Conservation (phyloP, 1,140 invertebrate species). For the Periplaneta americana region DNA sequence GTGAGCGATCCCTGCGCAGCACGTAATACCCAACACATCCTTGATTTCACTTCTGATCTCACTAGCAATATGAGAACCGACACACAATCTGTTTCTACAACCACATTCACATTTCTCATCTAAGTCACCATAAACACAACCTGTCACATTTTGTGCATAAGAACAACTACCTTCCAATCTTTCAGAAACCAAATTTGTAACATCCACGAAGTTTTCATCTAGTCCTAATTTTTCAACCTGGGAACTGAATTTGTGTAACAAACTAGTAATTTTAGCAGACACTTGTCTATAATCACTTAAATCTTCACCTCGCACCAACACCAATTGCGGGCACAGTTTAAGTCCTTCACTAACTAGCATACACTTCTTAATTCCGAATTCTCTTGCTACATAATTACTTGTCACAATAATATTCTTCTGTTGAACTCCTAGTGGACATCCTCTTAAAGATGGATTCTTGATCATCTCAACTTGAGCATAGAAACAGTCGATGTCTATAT, state of each 20-base stretch:
- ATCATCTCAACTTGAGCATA: constrained; percentile 80
- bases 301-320: constrained; percentile 69
- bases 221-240: constrained; percentile 71
- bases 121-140: constrained; percentile 20
- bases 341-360: constrained; percentile 65
- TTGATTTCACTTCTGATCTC: constrained; percentile 62
- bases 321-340: constrained; percentile 58
- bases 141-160: constrained; percentile 20
- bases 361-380: constrained; percentile 64
- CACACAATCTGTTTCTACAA: constrained; percentile 55
- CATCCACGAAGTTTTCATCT: constrained; percentile 75
- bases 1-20: constrained; percentile 74
- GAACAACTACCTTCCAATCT: constrained; percentile 34
- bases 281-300: constrained; percentile 63
- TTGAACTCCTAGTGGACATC: constrained; percentile 65
- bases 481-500: constrained; percentile 74
- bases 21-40: constrained; percentile 62
- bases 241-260: constrained; percentile 59
- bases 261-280: constrained; percentile 59
- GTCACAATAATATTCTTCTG: constrained; percentile 77
- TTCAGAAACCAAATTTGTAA: constrained; percentile 58
- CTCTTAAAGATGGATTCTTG: constrained; percentile 53
- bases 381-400: constrained; percentile 70
- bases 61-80: constrained; percentile 60
- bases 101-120: constrained; percentile 55